A percentile compares a stretch with the other conserved stretches of the same genome.
phyloP scores from a whole-genome alignment of 2,113 vertebrate species.

The Furnarius figulus region DNA sequence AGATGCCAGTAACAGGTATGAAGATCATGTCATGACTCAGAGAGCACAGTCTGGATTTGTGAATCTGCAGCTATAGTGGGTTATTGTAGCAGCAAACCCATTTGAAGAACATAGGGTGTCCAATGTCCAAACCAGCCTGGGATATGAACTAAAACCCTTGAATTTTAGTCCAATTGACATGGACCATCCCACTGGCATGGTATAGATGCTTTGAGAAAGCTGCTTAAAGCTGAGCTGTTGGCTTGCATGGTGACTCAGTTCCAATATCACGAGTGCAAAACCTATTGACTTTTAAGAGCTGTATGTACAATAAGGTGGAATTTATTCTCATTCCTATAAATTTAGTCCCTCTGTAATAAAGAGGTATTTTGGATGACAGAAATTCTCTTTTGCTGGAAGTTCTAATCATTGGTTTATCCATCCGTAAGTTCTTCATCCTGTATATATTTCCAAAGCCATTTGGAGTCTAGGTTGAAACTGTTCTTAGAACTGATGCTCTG shows the following conservation, averaged over 20 bases:
- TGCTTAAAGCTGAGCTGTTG: neutral
- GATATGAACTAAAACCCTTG: neutral
- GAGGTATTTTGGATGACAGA: neutral
- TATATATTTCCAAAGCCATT: neutral
- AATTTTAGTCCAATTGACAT: neutral
- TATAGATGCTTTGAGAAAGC: neutral
- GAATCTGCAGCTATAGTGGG: neutral
- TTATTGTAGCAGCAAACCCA: neutral
- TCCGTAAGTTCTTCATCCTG: neutral
- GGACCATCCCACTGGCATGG: neutral
- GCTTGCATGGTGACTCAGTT: neutral
- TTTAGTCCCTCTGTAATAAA: neutral
- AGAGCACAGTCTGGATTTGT: neutral
- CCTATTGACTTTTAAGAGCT: neutral
- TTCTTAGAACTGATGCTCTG: neutral
- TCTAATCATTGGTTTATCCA: neutral
- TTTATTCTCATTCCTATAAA: neutral
- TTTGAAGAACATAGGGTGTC: neutral
- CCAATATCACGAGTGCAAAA: neutral
- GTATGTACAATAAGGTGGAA: neutral
- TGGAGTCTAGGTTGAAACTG: neutral
- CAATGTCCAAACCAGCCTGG: neutral
- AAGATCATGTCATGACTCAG: neutral
- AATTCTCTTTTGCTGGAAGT: neutral
- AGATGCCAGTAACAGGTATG: neutral